Percentiles rank a stretch among this genome's conserved stretches.
Evolutionary conservation across 2,113 vertebrate species (phyloP).

Genomic region (Heterotilapia buettikoferi): DNA sequence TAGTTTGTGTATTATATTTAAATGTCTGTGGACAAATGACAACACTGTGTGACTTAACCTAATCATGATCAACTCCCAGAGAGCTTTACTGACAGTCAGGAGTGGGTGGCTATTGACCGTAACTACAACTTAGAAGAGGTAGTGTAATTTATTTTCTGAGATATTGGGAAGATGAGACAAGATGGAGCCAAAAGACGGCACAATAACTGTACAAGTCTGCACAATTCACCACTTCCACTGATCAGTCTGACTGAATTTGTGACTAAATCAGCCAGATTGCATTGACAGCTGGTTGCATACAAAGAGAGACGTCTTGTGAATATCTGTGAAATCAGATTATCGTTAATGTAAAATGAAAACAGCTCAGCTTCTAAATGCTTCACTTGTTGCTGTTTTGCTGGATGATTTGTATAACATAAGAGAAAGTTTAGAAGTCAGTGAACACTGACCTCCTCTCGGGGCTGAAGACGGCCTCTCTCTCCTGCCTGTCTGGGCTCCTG

Average conservation of each 20-base stretch:
- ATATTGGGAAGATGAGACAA: neutral
- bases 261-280: neutral
- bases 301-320: accelerated
- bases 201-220: neutral
- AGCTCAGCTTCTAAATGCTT: neutral
- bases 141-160: neutral
- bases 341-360: neutral
- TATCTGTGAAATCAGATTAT: too few relatives aligned
- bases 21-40: neutral
- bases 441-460: slow-evolving; percentile 73
- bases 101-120: neutral
- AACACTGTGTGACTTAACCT: neutral
- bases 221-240: neutral
- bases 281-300: neutral
- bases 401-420: neutral
- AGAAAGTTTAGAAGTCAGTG: neutral
- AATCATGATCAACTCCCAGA: neutral
- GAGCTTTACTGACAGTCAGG: neutral
- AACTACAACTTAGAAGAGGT: neutral
- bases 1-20: neutral
- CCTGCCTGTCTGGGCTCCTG: slow-evolving; percentile 66
- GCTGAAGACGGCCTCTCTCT: slow-evolving; percentile 63
- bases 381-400: neutral
- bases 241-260: neutral
- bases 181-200: neutral